Percentiles rank a stretch among this genome's conserved stretches.
Conservation (phyloP, 2,113 vertebrate species). For the Otis tarda region DNA sequence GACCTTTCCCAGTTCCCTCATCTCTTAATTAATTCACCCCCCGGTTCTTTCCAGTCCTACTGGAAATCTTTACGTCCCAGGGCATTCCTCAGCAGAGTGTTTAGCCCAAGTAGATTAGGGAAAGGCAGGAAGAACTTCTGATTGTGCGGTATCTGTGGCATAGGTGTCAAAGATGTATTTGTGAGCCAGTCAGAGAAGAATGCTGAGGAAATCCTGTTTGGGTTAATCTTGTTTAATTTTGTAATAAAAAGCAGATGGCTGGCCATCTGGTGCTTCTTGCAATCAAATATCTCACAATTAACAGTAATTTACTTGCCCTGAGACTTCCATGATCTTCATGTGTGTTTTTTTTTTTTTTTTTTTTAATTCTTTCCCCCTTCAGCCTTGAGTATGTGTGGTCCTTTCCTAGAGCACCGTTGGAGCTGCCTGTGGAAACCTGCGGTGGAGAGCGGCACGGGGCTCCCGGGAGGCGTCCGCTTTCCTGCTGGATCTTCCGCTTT, state of each 20-base stretch:
- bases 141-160: background rate
- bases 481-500: background rate
- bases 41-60: no score
- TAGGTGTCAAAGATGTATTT: slow-evolving; percentile 58
- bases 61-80: background rate
- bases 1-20: background rate
- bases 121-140: slow-evolving; percentile 35
- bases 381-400: slow-evolving; percentile 58
- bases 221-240: slow-evolving; percentile 68
- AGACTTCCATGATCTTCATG: slow-evolving; percentile 31
- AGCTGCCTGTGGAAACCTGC: background rate
- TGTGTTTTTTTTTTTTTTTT: background rate
- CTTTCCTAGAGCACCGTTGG: background rate
- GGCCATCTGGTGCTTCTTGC: slow-evolving; percentile 64
- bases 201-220: slow-evolving; percentile 65
- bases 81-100: background rate
- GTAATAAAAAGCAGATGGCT: slow-evolving; percentile 64
- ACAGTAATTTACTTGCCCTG: slow-evolving; percentile 64
- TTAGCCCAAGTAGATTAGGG: background rate
- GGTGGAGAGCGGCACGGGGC: background rate
- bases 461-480: background rate
- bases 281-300: slow-evolving; percentile 71
- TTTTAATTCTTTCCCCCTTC: background rate
- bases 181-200: slow-evolving; percentile 59
- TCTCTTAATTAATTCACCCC: background rate